These are phyloP conservation scores for Sphaerophoria rueppellii DNA, from an alignment of 2,888 invertebrate species.

Conservation along the genomic window DNA sequence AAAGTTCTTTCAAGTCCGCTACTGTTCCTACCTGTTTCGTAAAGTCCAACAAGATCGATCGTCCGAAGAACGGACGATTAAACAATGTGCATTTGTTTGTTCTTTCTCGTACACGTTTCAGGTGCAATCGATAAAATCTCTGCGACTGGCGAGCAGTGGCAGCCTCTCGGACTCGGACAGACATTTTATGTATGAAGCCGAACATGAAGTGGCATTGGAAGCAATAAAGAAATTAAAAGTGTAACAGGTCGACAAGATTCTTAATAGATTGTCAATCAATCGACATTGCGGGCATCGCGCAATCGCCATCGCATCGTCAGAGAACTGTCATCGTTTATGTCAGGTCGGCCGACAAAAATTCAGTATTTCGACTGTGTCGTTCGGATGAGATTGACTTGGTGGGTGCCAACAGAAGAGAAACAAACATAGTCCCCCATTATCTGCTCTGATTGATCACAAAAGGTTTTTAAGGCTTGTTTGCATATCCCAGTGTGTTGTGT, in stretches of 20 bases:
- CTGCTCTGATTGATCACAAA: constrained; percentile 66
- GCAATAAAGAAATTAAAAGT: constrained; percentile 73
- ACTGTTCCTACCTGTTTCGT: neutral
- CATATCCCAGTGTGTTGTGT: constrained; percentile 12
- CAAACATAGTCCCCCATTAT: constrained; percentile 68
- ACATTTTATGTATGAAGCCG: no score
- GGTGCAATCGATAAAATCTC: constrained; percentile 70
- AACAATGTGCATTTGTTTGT: constrained; percentile 42
- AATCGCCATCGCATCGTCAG: constrained; percentile 2
- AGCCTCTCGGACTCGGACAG: constrained; percentile 7
- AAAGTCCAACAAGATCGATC: constrained; percentile 36
- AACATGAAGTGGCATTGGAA: constrained; percentile 30
- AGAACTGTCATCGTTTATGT: constrained; percentile 54
- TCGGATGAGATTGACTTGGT: constrained; percentile 14
- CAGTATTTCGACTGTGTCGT: constrained; percentile 39
- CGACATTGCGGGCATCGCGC: neutral
- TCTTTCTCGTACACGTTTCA: constrained; percentile 53
- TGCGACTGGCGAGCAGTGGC: neutral
- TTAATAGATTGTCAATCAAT: constrained; percentile 71
- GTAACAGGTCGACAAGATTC: constrained; percentile 60
- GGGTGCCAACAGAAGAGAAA: constrained; percentile 36
- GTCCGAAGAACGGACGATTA: constrained; percentile 39
- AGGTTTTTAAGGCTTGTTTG: constrained; percentile 36
- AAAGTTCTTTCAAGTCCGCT: neutral
- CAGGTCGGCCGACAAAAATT: constrained; percentile 33